Conservation (phyloP, 2,888 invertebrate genomes). For the Lepas anatifera region DNA sequence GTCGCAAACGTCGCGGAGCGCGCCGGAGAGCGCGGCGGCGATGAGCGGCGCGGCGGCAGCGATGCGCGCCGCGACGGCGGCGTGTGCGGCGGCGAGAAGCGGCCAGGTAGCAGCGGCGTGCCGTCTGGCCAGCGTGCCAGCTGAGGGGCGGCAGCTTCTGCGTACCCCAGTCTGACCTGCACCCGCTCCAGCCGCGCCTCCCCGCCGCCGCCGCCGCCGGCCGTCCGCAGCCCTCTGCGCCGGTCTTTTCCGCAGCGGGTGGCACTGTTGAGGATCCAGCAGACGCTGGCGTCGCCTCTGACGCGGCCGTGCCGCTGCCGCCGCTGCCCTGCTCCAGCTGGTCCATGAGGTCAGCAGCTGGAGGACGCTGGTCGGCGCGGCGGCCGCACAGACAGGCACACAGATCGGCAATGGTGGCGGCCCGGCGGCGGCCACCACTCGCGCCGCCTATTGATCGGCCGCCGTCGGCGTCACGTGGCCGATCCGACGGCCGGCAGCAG, state of each 20-base stretch:
- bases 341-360: background rate
- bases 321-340: background rate
- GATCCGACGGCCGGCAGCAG: too few relatives aligned
- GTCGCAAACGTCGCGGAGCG: background rate
- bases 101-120: background rate
- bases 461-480: too few relatives aligned
- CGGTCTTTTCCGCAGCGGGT: too few relatives aligned
- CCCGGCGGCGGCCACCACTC: background rate
- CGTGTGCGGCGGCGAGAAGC: background rate
- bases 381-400: background rate
- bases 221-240: too few relatives aligned
- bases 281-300: too few relatives aligned
- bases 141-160: background rate
- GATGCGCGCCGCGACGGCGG: background rate
- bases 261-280: too few relatives aligned
- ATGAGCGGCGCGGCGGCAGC: background rate
- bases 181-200: background rate
- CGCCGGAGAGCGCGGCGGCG: too few relatives aligned
- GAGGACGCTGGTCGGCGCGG: background rate
- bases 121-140: conserved; percentile 6
- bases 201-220: background rate
- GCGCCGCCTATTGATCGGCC: background rate
- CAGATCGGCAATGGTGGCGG: background rate
- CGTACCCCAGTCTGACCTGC: background rate
- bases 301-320: too few relatives aligned